Percentiles rank a stretch among this genome's conserved stretches.
phyloP scores from a whole-genome alignment of 1,140 invertebrate species.

The Pantala flavescens region DNA sequence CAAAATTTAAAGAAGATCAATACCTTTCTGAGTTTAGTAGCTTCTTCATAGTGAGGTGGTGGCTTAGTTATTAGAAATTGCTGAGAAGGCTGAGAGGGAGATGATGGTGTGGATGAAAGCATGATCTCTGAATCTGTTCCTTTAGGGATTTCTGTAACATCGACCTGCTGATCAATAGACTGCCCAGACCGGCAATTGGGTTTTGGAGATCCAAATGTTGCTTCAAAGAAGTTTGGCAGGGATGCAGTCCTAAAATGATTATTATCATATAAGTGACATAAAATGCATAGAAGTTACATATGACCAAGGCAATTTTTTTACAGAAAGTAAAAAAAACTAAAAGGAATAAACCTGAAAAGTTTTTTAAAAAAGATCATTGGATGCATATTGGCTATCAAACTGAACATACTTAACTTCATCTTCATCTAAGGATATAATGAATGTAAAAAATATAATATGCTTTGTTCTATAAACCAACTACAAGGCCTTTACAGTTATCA shows the following conservation, averaged over 20 bases:
- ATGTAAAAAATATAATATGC: too few species aligned
- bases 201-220: constrained; percentile 28
- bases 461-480: too few species aligned
- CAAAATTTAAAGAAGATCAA: too few species aligned
- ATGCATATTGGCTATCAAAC: too few species aligned
- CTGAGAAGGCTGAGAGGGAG: not conserved
- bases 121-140: not conserved
- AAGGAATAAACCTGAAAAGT: too few species aligned
- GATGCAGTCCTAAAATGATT: constrained; percentile 35
- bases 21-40: constrained; percentile 38
- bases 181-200: constrained; percentile 17
- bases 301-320: too few species aligned
- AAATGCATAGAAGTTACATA: not conserved
- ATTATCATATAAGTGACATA: constrained; percentile 18
- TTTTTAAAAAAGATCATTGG: too few species aligned
- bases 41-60: constrained; percentile 59
- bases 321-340: too few species aligned
- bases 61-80: constrained; percentile 31
- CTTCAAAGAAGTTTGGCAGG: constrained; percentile 41
- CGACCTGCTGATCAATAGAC: constrained; percentile 19
- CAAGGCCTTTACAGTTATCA: too few species aligned
- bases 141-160: not conserved
- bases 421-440: too few species aligned
- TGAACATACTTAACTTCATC: too few species aligned
- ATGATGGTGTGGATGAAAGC: not conserved